Evolutionary conservation across 2,888 invertebrate species (phyloP), one percentile per base, ranked within the genome.

Genomic region (Sphaerophoria rueppellii): DNA sequence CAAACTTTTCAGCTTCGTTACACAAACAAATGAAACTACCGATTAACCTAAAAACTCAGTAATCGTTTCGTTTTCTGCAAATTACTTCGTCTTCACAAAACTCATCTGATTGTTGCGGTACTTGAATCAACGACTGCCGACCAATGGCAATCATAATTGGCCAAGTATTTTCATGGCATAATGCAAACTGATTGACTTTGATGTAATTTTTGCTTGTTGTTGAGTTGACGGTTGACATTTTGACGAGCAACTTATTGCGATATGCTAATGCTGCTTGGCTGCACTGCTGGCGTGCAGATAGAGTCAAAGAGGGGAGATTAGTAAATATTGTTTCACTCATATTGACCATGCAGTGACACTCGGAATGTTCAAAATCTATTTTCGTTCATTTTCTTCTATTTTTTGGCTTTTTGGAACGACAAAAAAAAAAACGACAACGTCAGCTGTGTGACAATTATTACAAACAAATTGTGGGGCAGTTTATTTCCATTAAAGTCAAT

Each of bases 401-500:
- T 52, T 35, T 11, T 50, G 35, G 52, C 61, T 50, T 73, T 57
- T 40, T 57, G 63, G 58, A 74, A 43, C 57, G 4, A 43, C 6
- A 9, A 60, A 24, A 24, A 24, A 24, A 24, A 24, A 24, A 24
- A 24, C 24, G 24, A 24, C 24, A 24, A 57, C 72, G 70, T 85
- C 81, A 85, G 85, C 85, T 85, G 85, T 70, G 46, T 70, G 81
- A 81, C 85, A 85, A 85, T 85, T 85, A 85, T 85, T 77, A 81
- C 85, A 85, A 85, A 85, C 85, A 85, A 85, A 85, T 85, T 85
- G 85, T 72, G 76, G 83, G 83, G 83, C 87, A 87, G 87, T 87
- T 87, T 88, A 88, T 89, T 88, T 88, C 88, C 88, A 89, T 89
- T 89, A 88, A 88, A 87, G 80, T 88, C 88, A 89, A 89, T 90